phyloP scores from a whole-genome alignment of 2,888 invertebrate species.

The Brachylomia viminalis region DNA sequence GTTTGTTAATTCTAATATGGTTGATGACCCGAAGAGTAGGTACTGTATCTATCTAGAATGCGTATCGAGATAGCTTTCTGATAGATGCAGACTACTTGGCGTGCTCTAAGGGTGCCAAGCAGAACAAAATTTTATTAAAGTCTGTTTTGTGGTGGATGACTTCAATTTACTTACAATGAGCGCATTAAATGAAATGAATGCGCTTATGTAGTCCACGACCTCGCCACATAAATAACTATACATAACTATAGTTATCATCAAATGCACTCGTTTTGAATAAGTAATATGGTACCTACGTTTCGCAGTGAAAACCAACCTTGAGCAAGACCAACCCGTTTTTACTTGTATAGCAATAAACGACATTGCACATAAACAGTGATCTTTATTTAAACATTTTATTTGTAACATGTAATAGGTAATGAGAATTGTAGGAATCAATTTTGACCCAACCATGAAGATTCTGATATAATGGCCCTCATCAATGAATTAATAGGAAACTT shows the following conservation, averaged over 20 bases:
- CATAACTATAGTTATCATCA: slow-evolving; percentile 2
- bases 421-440: slow-evolving; percentile 22
- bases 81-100: not conserved
- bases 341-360: slow-evolving; percentile 36
- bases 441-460: slow-evolving; percentile 10
- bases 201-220: slow-evolving; percentile 2
- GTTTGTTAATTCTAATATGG: not conserved
- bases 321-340: slow-evolving; percentile 59
- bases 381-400: slow-evolving; percentile 40
- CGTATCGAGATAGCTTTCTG: not conserved
- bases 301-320: slow-evolving; percentile 36
- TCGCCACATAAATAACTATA: slow-evolving; percentile 3
- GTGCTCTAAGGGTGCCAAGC: not conserved
- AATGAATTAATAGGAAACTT: slow-evolving; percentile 82
- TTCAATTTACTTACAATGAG: slow-evolving; percentile 11
- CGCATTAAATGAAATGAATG: not conserved
- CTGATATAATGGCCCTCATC: slow-evolving; percentile 78
- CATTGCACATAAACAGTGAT: slow-evolving; percentile 29
- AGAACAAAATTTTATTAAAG: not conserved
- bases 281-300: slow-evolving; percentile 1
- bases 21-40: not conserved
- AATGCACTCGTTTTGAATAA: slow-evolving; percentile 23
- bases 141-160: slow-evolving; percentile 6
- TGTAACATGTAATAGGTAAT: slow-evolving; percentile 22
- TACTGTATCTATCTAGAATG: not conserved